Evolutionary conservation across 2,797 vertebrate genomes (phyloP), one percentile per base, ranked within the genome.

Genomic region (Leptoclinus maculatus): DNA sequence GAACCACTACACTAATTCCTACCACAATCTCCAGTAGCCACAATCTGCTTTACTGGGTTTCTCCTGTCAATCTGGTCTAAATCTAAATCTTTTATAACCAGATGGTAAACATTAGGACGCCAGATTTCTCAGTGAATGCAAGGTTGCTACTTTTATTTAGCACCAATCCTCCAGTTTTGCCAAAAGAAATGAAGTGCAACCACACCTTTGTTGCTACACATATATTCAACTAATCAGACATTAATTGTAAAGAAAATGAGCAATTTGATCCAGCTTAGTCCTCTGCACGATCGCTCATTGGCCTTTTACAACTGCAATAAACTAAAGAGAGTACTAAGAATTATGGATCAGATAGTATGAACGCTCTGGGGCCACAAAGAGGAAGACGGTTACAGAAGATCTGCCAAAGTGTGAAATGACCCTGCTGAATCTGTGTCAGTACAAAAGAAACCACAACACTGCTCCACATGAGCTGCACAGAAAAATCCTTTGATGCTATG

Each of bases 1-100:
- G 43, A 77, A 78, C 14, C 8, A 74, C 65, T 60, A 59, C 74
- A 66, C 60, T 87, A 84, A 87, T 74, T 83, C 74, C 68, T 17
- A 5, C 39, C 11, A 71, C 76, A 86, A 81, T 76, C 86, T 86
- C 12, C 53, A 54, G 25, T 7, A 16, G 2, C 53, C 5, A 54
- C 53, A 86, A 83, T 78, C 86, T 86, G 62, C 74, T 80, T 64
- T 34, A 13, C 36, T 45, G 36, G 43, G 34, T 56, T 65, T 51
- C 64, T 72, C 27, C 43, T 11, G 11, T 64, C 21, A 67, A 36
- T 39, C 68, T 45, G 53, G 68, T 64, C 49, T 13, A 12, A n/a
- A n/a, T 68, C 65, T 71, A 74, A 76, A 78, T 78, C 39, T 72
- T 67, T 34, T 45, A 57, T 3, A 60, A 27, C 41, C 72, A 73